Evolutionary conservation across 1,140 invertebrate species (phyloP).

Genomic region (Drosophila tristis): DNA sequence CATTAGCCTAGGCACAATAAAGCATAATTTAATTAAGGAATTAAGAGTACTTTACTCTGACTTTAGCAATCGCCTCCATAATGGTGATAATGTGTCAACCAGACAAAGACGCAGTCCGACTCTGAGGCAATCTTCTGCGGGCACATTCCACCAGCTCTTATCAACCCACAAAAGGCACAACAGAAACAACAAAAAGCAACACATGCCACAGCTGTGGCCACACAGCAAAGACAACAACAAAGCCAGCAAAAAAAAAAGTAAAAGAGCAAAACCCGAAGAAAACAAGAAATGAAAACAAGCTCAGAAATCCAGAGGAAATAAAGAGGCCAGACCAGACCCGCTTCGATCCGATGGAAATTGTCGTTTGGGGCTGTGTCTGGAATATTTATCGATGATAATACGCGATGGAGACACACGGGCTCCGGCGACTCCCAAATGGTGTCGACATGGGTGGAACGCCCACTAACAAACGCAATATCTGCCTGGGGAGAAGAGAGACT

Average conservation of each 20-base stretch:
- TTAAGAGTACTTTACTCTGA: conserved; percentile 7
- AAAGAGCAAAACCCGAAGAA: conserved; percentile 31
- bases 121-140: conserved; percentile 56
- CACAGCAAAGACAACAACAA: conserved; percentile 26
- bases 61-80: conserved; percentile 25
- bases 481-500: too few relatives aligned
- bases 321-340: conserved; percentile 7
- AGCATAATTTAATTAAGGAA: conserved; percentile 44
- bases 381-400: conserved; percentile 65
- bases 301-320: conserved; percentile 31
- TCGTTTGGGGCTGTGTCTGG: conserved; percentile 33
- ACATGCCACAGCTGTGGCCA: too few relatives aligned
- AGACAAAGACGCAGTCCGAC: conserved; percentile 31
- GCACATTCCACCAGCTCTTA: conserved; percentile 42
- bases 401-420: conserved; percentile 26
- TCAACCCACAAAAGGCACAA: conserved; percentile 36
- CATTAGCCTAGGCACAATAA: conserved; percentile 9
- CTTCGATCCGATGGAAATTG: conserved; percentile 4
- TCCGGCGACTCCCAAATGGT: conserved; percentile 15
- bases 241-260: conserved; percentile 1
- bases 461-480: not conserved
- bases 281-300: conserved; percentile 61
- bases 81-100: conserved; percentile 46
- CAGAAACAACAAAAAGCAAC: conserved; percentile 17
- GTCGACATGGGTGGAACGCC: conserved; percentile 28